Evolutionary conservation across 2,113 vertebrate species (phyloP).

Genomic region (Pygoscelis antarcticus): DNA sequence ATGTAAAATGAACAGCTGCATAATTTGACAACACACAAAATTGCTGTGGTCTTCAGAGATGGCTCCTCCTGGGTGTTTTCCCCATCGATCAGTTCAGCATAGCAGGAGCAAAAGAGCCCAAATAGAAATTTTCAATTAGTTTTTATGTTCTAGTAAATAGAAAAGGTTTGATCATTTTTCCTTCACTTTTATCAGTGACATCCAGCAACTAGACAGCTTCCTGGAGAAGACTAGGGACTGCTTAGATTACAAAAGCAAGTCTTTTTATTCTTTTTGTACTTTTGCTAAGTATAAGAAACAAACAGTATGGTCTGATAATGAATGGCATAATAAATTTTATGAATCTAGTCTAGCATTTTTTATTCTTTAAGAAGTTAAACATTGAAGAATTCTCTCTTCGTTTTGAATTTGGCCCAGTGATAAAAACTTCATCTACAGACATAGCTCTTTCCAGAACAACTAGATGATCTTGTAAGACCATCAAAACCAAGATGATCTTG

Average conservation of each 20-base stretch:
- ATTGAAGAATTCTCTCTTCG: background rate
- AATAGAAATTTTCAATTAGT: background rate
- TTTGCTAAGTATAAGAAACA: background rate
- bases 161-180: background rate
- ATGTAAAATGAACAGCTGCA: background rate
- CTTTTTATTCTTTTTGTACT: background rate
- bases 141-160: background rate
- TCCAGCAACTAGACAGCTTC: background rate
- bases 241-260: background rate
- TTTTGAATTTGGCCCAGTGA: background rate
- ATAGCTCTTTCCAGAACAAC: background rate
- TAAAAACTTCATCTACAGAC: background rate
- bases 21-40: background rate
- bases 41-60: background rate
- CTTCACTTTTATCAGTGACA: background rate
- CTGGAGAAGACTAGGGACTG: background rate
- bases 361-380: background rate
- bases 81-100: background rate
- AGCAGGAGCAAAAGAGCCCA: background rate
- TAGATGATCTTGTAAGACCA: background rate
- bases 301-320: background rate
- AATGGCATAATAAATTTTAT: background rate
- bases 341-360: background rate
- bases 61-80: background rate
- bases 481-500: background rate